Evolutionary conservation across 1,140 invertebrate species (phyloP).

Genomic region (Drosophila orosa): DNA sequence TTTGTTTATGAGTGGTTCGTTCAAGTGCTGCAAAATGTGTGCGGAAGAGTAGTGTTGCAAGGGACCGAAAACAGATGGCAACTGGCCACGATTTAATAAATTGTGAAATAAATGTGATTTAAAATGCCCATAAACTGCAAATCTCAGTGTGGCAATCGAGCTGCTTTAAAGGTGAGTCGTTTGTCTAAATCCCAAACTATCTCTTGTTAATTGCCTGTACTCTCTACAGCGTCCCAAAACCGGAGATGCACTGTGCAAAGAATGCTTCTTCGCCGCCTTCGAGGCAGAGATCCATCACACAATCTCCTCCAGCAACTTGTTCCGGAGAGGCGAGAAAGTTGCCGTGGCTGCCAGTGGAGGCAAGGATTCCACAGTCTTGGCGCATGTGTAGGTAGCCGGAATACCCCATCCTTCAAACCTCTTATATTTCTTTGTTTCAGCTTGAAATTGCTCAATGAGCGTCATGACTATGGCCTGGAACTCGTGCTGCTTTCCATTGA

Average conservation of each 20-base stretch:
- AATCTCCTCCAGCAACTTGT: constrained; percentile 93
- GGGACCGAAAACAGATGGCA: not conserved
- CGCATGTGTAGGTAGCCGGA: constrained; percentile 87
- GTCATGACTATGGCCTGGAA: constrained; percentile 96
- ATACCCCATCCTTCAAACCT: not conserved
- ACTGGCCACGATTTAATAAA: not conserved
- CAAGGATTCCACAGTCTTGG: constrained; percentile 99
- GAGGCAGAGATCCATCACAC: constrained; percentile 99
- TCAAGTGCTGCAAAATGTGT: not conserved
- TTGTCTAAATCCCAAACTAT: not conserved
- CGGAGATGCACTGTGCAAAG: constrained; percentile 95
- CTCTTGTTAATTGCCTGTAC: constrained; percentile 1
- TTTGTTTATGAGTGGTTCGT: not conserved
- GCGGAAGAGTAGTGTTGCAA: constrained; percentile 5
- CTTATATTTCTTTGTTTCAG: too few relatives aligned
- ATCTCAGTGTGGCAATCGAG: constrained; percentile 89
- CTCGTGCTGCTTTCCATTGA: constrained; percentile 98
- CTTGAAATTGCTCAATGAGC: constrained; percentile 95
- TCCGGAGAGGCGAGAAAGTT: constrained; percentile 93
- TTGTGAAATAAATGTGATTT: constrained; percentile 12
- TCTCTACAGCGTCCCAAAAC: constrained; percentile 92
- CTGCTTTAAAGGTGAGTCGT: constrained; percentile 88
- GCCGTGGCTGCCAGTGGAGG: constrained; percentile 99
- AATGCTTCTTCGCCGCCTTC: constrained; percentile 97
- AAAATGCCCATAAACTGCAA: constrained; percentile 88